These are phyloP conservation scores for Bolborhynchus lineola DNA, from an alignment of 2,113 vertebrate genomes.

Conservation along the genomic window DNA sequence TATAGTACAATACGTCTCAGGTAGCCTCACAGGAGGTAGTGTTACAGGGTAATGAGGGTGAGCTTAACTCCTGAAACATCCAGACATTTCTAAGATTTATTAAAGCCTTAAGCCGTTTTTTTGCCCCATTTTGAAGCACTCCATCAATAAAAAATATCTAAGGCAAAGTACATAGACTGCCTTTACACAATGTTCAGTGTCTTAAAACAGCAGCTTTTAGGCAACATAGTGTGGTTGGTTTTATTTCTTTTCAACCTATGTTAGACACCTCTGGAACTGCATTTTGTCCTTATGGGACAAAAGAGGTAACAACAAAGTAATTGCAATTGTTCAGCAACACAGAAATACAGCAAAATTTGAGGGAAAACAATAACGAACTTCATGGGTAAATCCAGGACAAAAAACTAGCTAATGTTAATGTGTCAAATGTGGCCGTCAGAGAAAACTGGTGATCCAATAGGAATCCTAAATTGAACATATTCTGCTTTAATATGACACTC, in stretches of 20 bases:
- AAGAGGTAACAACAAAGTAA: background rate
- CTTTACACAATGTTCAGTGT: background rate
- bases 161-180: background rate
- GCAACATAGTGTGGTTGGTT: background rate
- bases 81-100: conserved; percentile 31
- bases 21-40: conserved; percentile 33
- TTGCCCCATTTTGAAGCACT: conserved; percentile 29
- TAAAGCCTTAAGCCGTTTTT: background rate
- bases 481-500: background rate
- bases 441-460: background rate
- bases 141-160: conserved; percentile 25
- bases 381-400: background rate
- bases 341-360: background rate
- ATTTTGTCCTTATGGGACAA: background rate
- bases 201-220: background rate
- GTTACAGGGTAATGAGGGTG: conserved; percentile 45
- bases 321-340: background rate
- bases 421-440: background rate
- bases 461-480: background rate
- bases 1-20: background rate
- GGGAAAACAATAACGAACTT: background rate
- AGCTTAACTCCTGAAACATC: conserved; percentile 48
- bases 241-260: background rate
- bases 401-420: background rate
- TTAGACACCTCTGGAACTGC: background rate